A percentile compares a stretch with the other conserved stretches of the same genome.
phyloP scores from a whole-genome alignment of 2,113 vertebrate genomes.

The Trichechus manatus region DNA sequence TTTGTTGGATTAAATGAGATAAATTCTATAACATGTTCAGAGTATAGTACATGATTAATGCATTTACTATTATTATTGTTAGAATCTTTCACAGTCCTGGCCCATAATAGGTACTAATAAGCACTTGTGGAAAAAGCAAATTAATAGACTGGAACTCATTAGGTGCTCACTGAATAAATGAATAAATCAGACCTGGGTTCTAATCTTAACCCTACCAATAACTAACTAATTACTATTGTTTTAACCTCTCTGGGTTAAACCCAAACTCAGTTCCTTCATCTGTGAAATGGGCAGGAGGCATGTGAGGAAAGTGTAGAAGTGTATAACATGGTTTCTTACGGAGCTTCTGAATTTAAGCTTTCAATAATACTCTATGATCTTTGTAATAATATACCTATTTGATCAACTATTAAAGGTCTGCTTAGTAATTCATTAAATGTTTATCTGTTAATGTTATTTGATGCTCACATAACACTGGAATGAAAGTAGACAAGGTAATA shows the following conservation, averaged over 20 bases:
- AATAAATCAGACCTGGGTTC: neutral
- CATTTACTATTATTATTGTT: neutral
- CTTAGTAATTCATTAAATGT: constrained; percentile 21
- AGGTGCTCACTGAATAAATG: neutral
- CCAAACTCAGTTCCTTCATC: neutral
- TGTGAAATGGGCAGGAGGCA: neutral
- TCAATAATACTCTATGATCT: neutral
- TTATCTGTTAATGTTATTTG: neutral
- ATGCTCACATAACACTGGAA: neutral
- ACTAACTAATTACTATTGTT: constrained; percentile 2
- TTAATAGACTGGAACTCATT: neutral
- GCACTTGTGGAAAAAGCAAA: neutral
- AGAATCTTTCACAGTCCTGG: neutral
- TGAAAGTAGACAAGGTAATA: neutral
- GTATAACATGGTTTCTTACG: neutral
- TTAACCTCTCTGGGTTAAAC: neutral
- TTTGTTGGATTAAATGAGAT: neutral
- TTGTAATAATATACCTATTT: neutral
- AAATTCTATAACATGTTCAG: neutral
- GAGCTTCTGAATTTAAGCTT: constrained; percentile 24
- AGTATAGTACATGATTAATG: neutral
- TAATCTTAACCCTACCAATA: neutral
- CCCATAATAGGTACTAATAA: neutral
- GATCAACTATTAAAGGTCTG: neutral
- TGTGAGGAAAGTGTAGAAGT: neutral